Evolutionary conservation across 2,888 invertebrate genomes (phyloP), one percentile per base, ranked within the genome.

Genomic region (Chalcosyrphus nemorum): DNA sequence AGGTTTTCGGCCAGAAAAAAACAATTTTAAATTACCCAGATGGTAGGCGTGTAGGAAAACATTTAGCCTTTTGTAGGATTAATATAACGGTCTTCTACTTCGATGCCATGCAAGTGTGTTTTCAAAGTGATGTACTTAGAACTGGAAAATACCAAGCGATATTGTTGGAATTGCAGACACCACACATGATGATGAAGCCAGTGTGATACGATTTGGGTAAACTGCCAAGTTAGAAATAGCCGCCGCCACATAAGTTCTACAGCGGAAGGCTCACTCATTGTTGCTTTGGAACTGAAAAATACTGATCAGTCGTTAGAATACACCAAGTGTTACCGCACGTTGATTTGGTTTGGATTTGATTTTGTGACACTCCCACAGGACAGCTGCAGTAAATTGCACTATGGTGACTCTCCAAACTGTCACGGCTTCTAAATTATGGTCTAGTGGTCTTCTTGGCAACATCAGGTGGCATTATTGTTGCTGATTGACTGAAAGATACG

Each of bases 231-330:
- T 50, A 29, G 15, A 61, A 61, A 54, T 54, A 21, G 52, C 57
- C 17, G 7, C n/a, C n/a, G n/a, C 24, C 41, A n/a, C 41, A 59
- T 41, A 27, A 35, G 19, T 19, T 11, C 6, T 19, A 15, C 2
- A 43, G 17, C 7, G 29, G 29, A 27, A 5, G 5, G 13, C 9
- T 15, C 38, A 66, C 59, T 43, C 19, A n/a, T 19, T 19, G 59
- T 13, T 27, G 56, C n/a, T 29, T 61, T 71, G n/a, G 7, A 61
- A 82, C 82, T 82, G 82, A 78, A 82, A 78, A 72, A 82, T 82
- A 82, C 50, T 66, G 52, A 56, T 82, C 72, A 78, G 82, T 82
- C 43, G 54, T 68, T 68, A 68, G 68, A 41, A 61, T 78, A 72
- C 61, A 82, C 59, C 78, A 81, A 75, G 61, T 52, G 29, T 81